phyloP scores from a whole-genome alignment of 2,113 vertebrate genomes.

The Isichthys henryi region DNA sequence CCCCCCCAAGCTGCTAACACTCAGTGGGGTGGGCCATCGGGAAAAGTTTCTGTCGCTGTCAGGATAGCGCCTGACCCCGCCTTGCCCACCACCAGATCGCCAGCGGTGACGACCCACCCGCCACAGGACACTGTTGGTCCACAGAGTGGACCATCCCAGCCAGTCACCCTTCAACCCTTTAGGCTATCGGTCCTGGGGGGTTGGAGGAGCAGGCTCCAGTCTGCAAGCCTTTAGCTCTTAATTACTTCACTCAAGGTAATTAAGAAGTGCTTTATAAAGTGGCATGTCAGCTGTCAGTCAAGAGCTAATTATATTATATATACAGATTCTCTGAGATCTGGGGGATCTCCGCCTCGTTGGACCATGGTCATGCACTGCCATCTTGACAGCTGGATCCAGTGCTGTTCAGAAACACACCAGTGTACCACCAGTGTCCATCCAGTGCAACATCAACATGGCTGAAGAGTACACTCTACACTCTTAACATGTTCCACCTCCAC shows the following conservation, averaged over 20 bases:
- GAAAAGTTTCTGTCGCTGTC: not conserved
- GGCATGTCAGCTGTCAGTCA: not conserved
- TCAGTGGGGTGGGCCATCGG: too few relatives aligned
- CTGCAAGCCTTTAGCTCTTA: not conserved
- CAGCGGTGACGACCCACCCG: not conserved
- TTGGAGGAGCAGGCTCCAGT: not conserved
- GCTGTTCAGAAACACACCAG: not conserved
- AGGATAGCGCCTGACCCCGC: not conserved
- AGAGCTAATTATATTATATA: conserved; percentile 8
- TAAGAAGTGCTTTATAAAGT: not conserved
- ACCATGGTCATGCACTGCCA: not conserved
- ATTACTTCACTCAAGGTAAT: not conserved
- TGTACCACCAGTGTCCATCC: not conserved
- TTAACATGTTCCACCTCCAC: not conserved
- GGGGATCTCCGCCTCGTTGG: not conserved
- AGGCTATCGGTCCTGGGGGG: not conserved
- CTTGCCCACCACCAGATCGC: not conserved
- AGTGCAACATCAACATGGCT: not conserved
- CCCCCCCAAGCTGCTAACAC: not conserved
- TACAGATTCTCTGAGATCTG: not conserved
- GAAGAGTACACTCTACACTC: not conserved
- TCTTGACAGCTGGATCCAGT: not conserved
- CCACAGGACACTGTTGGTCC: not conserved
- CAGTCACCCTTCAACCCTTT: not conserved
- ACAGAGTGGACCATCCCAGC: not conserved